A percentile compares a stretch with the other conserved stretches of the same genome.
Evolutionary conservation across 2,113 vertebrate genomes (phyloP).

Genomic region (Rhinogobius similis): DNA sequence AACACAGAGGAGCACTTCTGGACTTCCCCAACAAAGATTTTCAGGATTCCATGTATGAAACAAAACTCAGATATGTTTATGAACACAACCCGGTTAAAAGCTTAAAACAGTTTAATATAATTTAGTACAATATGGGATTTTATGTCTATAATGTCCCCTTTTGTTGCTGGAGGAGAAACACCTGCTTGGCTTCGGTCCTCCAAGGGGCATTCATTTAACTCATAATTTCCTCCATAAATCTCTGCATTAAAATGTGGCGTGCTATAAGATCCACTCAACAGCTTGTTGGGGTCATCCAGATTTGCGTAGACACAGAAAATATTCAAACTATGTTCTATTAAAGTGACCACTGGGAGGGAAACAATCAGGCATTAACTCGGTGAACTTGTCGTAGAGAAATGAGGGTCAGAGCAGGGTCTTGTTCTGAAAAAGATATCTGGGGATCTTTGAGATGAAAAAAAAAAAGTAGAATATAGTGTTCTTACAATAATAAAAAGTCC

Average conservation of each 20-base stretch:
- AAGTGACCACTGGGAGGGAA: conserved; percentile 6
- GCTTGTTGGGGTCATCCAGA: neutral
- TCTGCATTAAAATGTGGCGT: conserved; percentile 5
- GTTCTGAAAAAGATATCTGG: no score
- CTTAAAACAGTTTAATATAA: neutral
- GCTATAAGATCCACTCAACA: conserved; percentile 8
- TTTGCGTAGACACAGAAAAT: neutral
- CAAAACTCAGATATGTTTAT: no score
- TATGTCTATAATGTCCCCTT: neutral
- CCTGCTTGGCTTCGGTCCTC: conserved; percentile 19
- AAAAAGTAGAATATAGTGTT: neutral
- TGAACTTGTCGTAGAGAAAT: neutral
- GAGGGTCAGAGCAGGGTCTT: neutral
- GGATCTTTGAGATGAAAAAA: neutral
- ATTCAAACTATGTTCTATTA: conserved; percentile 7
- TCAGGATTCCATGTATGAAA: no score
- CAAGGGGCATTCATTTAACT: conserved; percentile 12
- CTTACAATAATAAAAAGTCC: neutral
- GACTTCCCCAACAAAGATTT: no score
- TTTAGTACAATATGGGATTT: neutral
- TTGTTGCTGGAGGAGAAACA: conserved; percentile 12
- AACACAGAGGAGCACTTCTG: no score
- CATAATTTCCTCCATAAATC: conserved; percentile 55
- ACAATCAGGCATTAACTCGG: neutral
- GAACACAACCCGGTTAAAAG: neutral